phyloP scores from a whole-genome alignment of 2,113 vertebrate genomes.

The Mobula hypostoma region DNA sequence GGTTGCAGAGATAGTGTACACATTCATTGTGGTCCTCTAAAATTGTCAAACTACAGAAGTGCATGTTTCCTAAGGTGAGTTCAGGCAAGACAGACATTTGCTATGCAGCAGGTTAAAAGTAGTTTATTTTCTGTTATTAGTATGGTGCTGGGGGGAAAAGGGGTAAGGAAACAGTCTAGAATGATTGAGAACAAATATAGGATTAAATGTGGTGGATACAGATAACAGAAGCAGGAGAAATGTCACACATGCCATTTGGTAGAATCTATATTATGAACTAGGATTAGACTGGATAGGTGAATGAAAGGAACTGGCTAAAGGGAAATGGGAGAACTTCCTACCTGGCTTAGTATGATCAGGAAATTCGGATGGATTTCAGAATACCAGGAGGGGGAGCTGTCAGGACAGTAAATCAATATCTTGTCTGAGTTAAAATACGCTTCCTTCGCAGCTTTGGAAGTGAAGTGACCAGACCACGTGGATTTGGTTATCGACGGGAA shows the following conservation, averaged over 20 bases:
- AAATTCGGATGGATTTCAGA: not conserved
- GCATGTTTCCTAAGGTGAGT: too few relatives aligned
- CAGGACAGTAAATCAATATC: not conserved
- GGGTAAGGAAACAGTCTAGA: not conserved
- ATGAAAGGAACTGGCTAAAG: not conserved
- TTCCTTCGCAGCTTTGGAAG: not conserved
- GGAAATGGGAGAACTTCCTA: not conserved
- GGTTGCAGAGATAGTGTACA: too few relatives aligned
- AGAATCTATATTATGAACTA: not conserved
- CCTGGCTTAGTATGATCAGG: too few relatives aligned
- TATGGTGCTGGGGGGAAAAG: too few relatives aligned
- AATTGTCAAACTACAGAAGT: too few relatives aligned
- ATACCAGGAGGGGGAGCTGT: conserved; percentile 1
- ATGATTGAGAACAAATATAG: not conserved
- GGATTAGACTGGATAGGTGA: not conserved
- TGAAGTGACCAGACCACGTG: not conserved
- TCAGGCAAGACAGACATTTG: too few relatives aligned
- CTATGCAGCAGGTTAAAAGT: not conserved
- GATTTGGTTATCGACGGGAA: not conserved
- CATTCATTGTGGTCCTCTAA: too few relatives aligned
- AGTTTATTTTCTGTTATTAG: not conserved
- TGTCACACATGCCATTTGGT: too few relatives aligned
- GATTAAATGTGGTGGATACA: not conserved
- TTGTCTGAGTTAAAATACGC: not conserved
- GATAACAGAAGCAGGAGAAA: too few relatives aligned